Conservation (phyloP, 2,888 invertebrate genomes). For the Phalera bucephala region DNA sequence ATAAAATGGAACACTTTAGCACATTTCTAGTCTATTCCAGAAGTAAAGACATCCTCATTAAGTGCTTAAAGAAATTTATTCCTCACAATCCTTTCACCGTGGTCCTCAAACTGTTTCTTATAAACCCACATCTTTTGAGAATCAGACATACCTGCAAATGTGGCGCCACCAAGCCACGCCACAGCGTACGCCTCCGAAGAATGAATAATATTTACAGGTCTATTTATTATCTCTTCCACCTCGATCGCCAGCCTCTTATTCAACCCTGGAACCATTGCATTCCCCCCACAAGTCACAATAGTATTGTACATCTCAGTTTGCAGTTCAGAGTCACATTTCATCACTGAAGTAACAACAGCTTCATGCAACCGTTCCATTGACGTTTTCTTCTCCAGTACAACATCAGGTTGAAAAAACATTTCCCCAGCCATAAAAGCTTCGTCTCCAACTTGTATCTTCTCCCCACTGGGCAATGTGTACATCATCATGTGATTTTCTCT, state of each 20-base stretch:
- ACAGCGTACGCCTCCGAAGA: slow-evolving; percentile 52
- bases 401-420: slow-evolving; percentile 54
- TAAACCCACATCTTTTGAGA: slow-evolving; percentile 51
- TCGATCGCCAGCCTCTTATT: slow-evolving; percentile 47
- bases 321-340: slow-evolving; percentile 58
- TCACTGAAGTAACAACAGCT: slow-evolving; percentile 36
- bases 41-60: no score
- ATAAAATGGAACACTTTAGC: no score
- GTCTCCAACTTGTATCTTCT: slow-evolving; percentile 47
- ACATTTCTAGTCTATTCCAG: no score
- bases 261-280: slow-evolving; percentile 52
- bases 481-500: slow-evolving; percentile 26
- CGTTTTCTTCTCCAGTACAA: slow-evolving; percentile 29
- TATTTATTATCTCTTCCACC: slow-evolving; percentile 29
- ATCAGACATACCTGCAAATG: slow-evolving; percentile 55
- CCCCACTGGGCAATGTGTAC: slow-evolving; percentile 45
- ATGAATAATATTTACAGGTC: slow-evolving; percentile 39
- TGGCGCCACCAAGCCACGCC: slow-evolving; percentile 66
- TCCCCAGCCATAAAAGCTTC: slow-evolving; percentile 56
- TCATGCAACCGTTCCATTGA: slow-evolving; percentile 44
- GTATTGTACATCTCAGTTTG: slow-evolving; percentile 40
- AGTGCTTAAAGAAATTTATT: slow-evolving; percentile 57
- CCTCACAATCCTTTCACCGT: slow-evolving; percentile 55
- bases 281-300: slow-evolving; percentile 57
- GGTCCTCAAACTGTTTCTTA: slow-evolving; percentile 61